Percentiles rank a stretch among this genome's conserved stretches.
Conservation (phyloP, 2,797 vertebrate genomes). For the Rhinatrema bivittatum region DNA sequence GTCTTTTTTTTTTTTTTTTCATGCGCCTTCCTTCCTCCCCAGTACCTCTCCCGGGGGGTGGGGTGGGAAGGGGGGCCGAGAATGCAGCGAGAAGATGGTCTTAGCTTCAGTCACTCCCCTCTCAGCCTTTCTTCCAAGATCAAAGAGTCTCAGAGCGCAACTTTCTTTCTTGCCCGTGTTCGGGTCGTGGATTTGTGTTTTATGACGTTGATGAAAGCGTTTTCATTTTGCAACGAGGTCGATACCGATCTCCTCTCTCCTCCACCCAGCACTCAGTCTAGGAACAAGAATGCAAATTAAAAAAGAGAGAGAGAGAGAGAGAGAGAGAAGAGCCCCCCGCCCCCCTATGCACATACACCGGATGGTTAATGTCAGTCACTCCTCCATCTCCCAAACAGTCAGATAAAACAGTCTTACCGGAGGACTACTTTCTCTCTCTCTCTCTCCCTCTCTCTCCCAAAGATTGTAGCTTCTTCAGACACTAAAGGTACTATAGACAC, state of each 20-base stretch:
- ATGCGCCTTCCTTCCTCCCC: constrained; percentile 8
- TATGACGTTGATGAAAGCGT: constrained; percentile 52
- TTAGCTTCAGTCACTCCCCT: constrained; percentile 68
- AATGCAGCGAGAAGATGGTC: constrained; percentile 47
- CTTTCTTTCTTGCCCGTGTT: constrained; percentile 53
- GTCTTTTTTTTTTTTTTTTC: constrained; percentile 4
- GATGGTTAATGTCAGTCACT: constrained; percentile 83
- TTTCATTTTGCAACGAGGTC: constrained; percentile 63
- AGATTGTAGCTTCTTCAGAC: constrained; percentile 48
- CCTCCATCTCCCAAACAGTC: constrained; percentile 80
- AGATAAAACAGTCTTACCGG: constrained; percentile 75
- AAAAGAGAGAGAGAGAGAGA: not conserved
- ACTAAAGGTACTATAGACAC: constrained; percentile 52
- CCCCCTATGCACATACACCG: constrained; percentile 56
- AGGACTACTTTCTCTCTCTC: constrained; percentile 63
- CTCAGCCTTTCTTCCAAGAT: constrained; percentile 55
- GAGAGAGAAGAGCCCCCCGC: constrained; percentile 52
- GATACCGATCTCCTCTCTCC: constrained; percentile 50
- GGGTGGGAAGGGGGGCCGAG: no score
- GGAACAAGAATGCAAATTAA: constrained; percentile 59
- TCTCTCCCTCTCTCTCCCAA: constrained; percentile 38
- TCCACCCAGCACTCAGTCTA: constrained; percentile 56
- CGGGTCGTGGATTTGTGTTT: constrained; percentile 50
- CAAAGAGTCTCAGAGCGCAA: constrained; percentile 65
- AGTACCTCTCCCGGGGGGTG: constrained; percentile 35